A percentile compares a stretch with the other conserved stretches of the same genome.
phyloP scores from a whole-genome alignment of 2,888 invertebrate species.

The Drosophila sordidapex region DNA sequence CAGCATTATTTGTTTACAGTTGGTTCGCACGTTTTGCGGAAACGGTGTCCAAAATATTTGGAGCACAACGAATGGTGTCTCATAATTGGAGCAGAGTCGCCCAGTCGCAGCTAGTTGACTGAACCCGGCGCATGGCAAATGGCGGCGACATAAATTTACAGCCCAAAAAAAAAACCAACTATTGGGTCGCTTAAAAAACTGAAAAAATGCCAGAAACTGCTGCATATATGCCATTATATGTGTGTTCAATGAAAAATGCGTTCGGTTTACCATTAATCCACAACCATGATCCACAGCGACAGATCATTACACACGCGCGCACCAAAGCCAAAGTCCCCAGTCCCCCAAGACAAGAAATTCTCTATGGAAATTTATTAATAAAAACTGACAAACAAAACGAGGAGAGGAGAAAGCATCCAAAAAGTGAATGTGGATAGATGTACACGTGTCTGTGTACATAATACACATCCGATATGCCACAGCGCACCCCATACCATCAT shows the following conservation, averaged over 20 bases:
- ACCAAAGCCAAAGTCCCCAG: not conserved
- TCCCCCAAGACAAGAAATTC: constrained; percentile 4
- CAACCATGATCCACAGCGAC: constrained; percentile 79
- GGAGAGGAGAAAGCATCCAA: constrained; percentile 17
- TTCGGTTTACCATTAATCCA: constrained; percentile 83
- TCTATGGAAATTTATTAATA: constrained; percentile 77
- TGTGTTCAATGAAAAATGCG: constrained; percentile 76
- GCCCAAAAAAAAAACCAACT: not conserved
- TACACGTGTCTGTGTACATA: constrained; percentile 36
- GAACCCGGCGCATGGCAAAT: constrained; percentile 64
- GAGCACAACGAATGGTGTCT: constrained; percentile 69
- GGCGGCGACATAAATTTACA: constrained; percentile 53
- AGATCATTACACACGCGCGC: constrained; percentile 82
- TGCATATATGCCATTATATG: constrained; percentile 56
- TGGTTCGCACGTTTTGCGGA: constrained; percentile 57
- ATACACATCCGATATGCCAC: constrained; percentile 11
- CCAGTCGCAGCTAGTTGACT: constrained; percentile 59
- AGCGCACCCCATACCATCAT: constrained; percentile 15
- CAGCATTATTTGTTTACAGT: constrained; percentile 48
- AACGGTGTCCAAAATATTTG: constrained; percentile 54
- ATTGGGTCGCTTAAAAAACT: constrained; percentile 23
- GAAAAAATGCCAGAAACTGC: constrained; percentile 40
- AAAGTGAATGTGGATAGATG: constrained; percentile 39
- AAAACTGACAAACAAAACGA: constrained; percentile 51
- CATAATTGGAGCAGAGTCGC: constrained; percentile 62